Conservation (phyloP, 2,797 vertebrate genomes). For the Chelonia mydas region DNA sequence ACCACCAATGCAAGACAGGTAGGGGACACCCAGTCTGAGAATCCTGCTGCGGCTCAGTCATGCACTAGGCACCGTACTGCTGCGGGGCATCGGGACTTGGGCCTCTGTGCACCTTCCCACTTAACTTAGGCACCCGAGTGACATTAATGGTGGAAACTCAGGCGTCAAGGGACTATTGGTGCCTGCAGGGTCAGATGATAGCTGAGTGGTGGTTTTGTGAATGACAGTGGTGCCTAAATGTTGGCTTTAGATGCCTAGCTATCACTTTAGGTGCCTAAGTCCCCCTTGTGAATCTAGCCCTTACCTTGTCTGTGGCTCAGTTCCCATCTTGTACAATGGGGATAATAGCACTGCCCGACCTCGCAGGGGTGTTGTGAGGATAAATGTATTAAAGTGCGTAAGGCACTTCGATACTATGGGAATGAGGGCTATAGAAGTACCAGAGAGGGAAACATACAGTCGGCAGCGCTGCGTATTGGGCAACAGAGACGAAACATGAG, state of each 20-base stretch:
- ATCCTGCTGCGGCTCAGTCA: neutral
- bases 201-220: neutral
- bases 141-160: neutral
- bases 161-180: neutral
- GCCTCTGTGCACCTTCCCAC: neutral
- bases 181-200: neutral
- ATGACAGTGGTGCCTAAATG: neutral
- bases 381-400: neutral
- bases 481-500: neutral
- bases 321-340: neutral
- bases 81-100: neutral
- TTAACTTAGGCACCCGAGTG: neutral
- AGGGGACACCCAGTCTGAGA: neutral
- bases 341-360: neutral
- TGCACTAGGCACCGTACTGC: neutral
- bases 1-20: neutral
- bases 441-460: neutral
- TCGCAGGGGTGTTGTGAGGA: neutral
- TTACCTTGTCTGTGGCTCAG: neutral
- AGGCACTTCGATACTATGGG: neutral
- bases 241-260: neutral
- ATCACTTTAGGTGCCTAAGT: neutral
- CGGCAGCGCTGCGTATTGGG: accelerated
- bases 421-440: neutral
- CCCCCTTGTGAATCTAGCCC: neutral